Evolutionary conservation across 2,888 invertebrate species (phyloP), one percentile per base, ranked within the genome.

Genomic region (Colostygia pectinataria): DNA sequence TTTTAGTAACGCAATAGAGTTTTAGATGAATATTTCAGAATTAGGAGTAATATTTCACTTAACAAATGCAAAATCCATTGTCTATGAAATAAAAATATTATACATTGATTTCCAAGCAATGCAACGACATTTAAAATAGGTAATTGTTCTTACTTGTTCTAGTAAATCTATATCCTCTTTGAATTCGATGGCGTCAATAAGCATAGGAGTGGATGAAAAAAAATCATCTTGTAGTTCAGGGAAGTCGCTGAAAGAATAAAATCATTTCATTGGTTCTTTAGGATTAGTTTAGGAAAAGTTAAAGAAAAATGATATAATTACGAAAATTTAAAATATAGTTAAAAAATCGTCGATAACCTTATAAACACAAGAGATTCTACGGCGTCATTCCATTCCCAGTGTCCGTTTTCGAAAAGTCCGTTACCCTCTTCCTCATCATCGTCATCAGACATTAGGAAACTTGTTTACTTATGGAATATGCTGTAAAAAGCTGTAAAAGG

Each of bases 351-450:
- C 0, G 1, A 28, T 29, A 10, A 73, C 80, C 74, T 74, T 36
- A 57, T 50, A 57, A 76, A 80, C 29, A 55, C 47, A 8, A 81
- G 62, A 33, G 59, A 49, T 6, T 66, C 57, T 1, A 9, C 36
- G 2, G 47, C 13, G 1, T 78, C 69, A 53, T 77, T 72, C 87
- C 87, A 89, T 10, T 65, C 70, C 90, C 90, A 90, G 53, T 77
- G 75, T 0, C 88, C 89, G 42, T 77, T 46, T 41, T 72, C 71
- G 48, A 67, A 79, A 5, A 63, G 12, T 2, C 65, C 57, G n/a
- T n/a, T n/a, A 34, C 47, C 38, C 14, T 48, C 54, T 25, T 68
- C 66, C 3, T 70, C 70, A 31, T 65, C 63, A 5, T 64, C 59
- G 27, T n/a, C 9, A 15, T 41, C 31, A 41, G 27, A 41, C 51